Evolutionary conservation across 1,140 invertebrate species (phyloP).

Genomic region (Calycopis cecrops): DNA sequence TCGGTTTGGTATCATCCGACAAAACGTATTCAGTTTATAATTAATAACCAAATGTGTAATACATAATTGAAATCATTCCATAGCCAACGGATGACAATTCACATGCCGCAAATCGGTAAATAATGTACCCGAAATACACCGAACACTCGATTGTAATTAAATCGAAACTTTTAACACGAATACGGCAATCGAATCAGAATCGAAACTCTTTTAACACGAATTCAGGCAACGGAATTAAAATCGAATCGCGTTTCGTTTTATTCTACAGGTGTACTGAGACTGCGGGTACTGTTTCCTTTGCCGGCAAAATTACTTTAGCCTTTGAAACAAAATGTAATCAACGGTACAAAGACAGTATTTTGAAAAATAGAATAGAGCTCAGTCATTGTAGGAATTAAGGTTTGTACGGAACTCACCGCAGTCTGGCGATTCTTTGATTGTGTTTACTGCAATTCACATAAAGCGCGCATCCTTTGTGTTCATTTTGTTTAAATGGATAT

Average conservation of each 20-base stretch:
- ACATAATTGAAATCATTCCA: no score
- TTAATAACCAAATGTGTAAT: background rate
- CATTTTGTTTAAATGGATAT: no score
- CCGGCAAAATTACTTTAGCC: background rate
- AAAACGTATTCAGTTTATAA: background rate
- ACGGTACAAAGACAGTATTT: background rate
- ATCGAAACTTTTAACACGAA: conserved; percentile 10
- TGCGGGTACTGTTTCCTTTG: conserved; percentile 3
- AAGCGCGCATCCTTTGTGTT: no score
- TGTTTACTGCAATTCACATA: no score
- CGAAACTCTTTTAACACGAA: conserved; percentile 18
- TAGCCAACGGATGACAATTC: background rate
- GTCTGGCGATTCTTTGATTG: no score
- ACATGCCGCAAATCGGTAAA: conserved; percentile 21
- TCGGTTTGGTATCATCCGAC: no score
- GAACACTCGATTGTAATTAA: background rate
- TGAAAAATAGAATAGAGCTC: background rate
- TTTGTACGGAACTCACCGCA: conserved; percentile 2
- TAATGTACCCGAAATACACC: conserved; percentile 16
- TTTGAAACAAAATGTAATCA: conserved; percentile 3
- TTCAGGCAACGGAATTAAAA: conserved; percentile 21
- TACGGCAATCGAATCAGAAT: conserved; percentile 27
- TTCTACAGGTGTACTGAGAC: conserved; percentile 13
- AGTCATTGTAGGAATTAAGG: conserved; percentile 6
- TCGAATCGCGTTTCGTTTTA: conserved; percentile 21